Conservation (phyloP, 2,797 vertebrate genomes). For the Notolepis coatsorum region DNA sequence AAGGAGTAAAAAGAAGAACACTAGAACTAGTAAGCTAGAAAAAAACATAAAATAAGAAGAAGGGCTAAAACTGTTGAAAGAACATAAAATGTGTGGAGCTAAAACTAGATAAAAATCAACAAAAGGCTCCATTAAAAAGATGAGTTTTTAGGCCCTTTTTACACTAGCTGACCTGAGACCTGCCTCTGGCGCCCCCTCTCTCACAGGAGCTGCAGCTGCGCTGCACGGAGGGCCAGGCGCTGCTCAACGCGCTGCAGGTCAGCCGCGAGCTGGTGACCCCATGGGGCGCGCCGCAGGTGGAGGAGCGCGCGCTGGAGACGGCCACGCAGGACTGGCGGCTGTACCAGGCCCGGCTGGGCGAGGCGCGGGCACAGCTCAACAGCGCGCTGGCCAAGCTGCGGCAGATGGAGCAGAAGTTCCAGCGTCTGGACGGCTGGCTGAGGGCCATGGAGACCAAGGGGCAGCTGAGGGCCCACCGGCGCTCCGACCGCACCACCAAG, state of each 20-base stretch:
- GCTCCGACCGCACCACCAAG: slow-evolving; percentile 87
- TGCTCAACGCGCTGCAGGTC: slow-evolving; percentile 85
- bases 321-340: slow-evolving; percentile 91
- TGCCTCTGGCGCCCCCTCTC: too few relatives aligned
- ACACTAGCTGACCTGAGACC: too few relatives aligned
- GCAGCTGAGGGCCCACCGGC: slow-evolving; percentile 79
- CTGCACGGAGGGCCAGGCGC: slow-evolving; percentile 91
- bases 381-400: slow-evolving; percentile 86
- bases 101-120: too few relatives aligned
- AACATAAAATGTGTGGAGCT: too few relatives aligned
- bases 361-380: slow-evolving; percentile 87
- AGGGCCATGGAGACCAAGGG: slow-evolving; percentile 88
- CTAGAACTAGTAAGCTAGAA: too few relatives aligned
- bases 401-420: slow-evolving; percentile 91
- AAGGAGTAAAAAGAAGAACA: too few relatives aligned
- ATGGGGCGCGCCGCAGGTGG: slow-evolving; percentile 89
- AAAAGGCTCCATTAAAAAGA: too few relatives aligned
- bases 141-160: too few relatives aligned
- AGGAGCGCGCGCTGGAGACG: slow-evolving; percentile 90
- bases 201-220: slow-evolving; percentile 90
- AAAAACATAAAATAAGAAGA: too few relatives aligned
- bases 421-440: slow-evolving; percentile 92
- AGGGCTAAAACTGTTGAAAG: too few relatives aligned
- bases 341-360: slow-evolving; percentile 89
- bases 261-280: slow-evolving; percentile 89